phyloP scores from a whole-genome alignment of 2,888 invertebrate genomes.

The Chaitophorus viminalis region DNA sequence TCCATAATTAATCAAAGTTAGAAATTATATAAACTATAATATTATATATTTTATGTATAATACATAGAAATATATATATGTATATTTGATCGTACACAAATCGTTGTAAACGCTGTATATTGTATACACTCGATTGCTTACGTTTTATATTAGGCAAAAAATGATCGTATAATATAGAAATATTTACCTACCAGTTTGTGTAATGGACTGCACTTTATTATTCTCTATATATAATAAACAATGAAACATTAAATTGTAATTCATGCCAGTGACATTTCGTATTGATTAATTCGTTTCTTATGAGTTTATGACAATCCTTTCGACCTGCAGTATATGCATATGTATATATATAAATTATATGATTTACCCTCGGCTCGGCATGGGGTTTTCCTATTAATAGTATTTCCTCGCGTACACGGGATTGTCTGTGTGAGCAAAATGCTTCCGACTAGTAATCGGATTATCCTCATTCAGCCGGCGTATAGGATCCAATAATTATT shows the following conservation, averaged over 20 bases:
- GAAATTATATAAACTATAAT: neutral
- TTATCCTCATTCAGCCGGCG: neutral
- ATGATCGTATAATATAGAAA: neutral
- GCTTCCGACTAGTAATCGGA: slow-evolving; percentile 36
- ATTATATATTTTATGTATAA: too few species aligned
- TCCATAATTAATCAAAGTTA: neutral
- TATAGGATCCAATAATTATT: slow-evolving; percentile 7
- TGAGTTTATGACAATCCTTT: neutral
- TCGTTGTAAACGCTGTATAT: neutral
- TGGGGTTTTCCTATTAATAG: slow-evolving; percentile 19
- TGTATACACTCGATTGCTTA: neutral
- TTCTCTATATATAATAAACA: neutral
- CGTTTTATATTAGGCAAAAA: neutral
- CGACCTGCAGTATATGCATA: too few species aligned
- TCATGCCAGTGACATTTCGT: neutral
- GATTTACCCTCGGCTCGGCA: neutral
- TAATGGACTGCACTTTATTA: neutral
- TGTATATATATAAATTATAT: neutral
- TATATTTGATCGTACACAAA: too few species aligned
- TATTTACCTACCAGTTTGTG: neutral
- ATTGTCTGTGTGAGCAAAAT: slow-evolving; percentile 11
- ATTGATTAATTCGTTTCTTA: neutral
- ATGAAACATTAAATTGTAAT: neutral
- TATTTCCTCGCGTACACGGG: neutral
- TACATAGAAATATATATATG: too few species aligned